These are phyloP conservation scores for Sinocyclocheilus anophthalmus DNA, from an alignment of 2,113 vertebrate species.

Conservation along the genomic window DNA sequence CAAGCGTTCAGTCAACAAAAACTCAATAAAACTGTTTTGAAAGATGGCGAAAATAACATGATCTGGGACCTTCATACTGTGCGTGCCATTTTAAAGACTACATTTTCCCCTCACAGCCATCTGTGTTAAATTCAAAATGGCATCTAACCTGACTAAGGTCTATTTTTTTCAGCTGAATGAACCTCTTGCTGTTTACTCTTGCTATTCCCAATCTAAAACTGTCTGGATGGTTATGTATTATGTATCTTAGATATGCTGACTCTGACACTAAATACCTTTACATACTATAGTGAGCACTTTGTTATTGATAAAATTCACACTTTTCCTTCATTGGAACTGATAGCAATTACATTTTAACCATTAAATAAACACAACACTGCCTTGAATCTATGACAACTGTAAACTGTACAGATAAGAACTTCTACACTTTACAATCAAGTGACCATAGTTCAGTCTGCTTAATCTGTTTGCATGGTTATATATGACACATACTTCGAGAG, in stretches of 20 bases:
- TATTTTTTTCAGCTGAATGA: not conserved
- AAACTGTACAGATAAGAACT: constrained; percentile 45
- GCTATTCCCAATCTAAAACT: not conserved
- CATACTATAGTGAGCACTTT: not conserved
- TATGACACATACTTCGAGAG: constrained; percentile 10
- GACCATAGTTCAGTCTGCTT: constrained; percentile 48
- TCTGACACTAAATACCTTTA: not conserved
- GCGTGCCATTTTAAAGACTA: not conserved
- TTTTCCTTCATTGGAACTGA: not conserved
- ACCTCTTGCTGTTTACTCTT: not conserved
- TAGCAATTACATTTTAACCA: constrained; percentile 39
- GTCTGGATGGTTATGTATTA: not conserved
- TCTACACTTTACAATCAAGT: constrained; percentile 16
- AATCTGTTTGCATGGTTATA: constrained; percentile 9
- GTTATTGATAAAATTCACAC: not conserved
- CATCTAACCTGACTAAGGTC: too few relatives aligned
- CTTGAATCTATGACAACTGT: not conserved
- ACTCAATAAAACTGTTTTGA: not conserved
- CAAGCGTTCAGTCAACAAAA: too few relatives aligned
- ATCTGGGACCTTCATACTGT: too few relatives aligned
- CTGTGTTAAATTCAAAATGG: not conserved
- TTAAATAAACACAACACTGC: constrained; percentile 42
- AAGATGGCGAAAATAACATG: too few relatives aligned
- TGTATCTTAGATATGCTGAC: not conserved
- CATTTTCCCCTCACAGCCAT: not conserved